Evolutionary conservation across 2,888 invertebrate genomes (phyloP).

Genomic region (Leptopterna dolabrata): DNA sequence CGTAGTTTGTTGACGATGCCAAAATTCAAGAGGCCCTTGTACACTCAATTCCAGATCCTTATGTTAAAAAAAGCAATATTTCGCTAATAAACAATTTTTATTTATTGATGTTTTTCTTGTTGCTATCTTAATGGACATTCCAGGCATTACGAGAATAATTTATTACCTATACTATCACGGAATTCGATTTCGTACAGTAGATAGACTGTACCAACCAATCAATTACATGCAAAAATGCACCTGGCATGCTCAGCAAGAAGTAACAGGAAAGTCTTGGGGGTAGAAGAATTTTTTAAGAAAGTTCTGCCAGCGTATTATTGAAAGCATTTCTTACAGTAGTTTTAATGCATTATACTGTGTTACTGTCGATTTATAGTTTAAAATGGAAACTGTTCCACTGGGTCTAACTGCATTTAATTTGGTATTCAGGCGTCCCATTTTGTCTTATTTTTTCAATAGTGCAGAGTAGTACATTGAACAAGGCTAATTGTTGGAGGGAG

Average conservation of each 20-base stretch:
- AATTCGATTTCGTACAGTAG: background rate
- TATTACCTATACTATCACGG: conserved; percentile 14
- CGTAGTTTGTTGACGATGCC: background rate
- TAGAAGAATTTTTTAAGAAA: background rate
- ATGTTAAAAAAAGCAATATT: background rate
- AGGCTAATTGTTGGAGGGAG: background rate
- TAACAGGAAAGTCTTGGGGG: conserved; percentile 27
- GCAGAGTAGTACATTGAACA: too few species aligned
- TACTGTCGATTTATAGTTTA: background rate
- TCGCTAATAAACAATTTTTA: background rate
- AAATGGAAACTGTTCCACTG: conserved; percentile 10
- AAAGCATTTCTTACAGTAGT: conserved; percentile 2
- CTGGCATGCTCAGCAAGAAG: conserved; percentile 48
- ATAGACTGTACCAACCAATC: background rate
- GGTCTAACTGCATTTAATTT: conserved; percentile 19
- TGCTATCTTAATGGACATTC: conserved; percentile 55
- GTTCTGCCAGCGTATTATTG: conserved; percentile 15
- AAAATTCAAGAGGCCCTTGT: background rate
- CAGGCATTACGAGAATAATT: conserved; percentile 28
- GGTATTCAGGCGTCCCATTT: background rate
- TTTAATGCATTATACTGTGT: background rate
- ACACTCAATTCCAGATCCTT: background rate
- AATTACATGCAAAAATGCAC: background rate
- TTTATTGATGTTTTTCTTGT: conserved; percentile 35
- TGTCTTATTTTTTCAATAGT: background rate